Base-by-base conservation (phyloP, 2,888 invertebrate genomes). In the Lycocerus yunnanus region DNA sequence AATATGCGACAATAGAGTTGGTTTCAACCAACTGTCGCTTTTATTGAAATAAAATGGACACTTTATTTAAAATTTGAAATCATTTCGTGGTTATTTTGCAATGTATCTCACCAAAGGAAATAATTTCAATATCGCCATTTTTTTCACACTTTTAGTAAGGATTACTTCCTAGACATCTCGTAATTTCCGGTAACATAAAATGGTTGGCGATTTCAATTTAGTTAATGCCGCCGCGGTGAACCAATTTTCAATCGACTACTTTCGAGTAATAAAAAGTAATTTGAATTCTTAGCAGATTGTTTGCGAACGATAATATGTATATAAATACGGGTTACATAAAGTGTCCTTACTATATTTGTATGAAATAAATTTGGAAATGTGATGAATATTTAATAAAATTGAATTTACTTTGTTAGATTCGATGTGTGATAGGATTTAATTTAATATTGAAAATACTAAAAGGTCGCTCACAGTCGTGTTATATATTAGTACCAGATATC, bases 401-500 rank as follows among this genome's bases (percentile, higher is more conserved):
- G n/a, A n/a, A 63, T 63, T 18, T 63, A 10, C 20, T 63, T 63
- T 20, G 61, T 63, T 15, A 20, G 61, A n/a, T 63, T 15, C 2
- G 61, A n/a, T 18, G 20, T 11, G 16, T 18, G 43, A 43, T 43
- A 63, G 16, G 16, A 63, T 63, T 63, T 63, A 63, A 18, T 63
- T 15, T 63, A 63, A 63, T 63, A 63, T 63, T 18, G 20, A 63
- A 18, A 63, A 18, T 63, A 63, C 61, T 63, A 63, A 63, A 63
- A 63, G 61, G 61, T 63, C 61, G 20, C 18, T 63, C 18, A 20
- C 20, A 15, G 61, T 63, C 20, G 16, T 63, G 61, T 63, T 20
- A 20, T 18, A 18, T 58, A 71, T 66, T 43, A 58, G 58, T 71
- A 58, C 67, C 61, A 61, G 67, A 72, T 72, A 68, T 58, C 68